These are phyloP conservation scores for Brevimyrus niger DNA, from an alignment of 2,113 vertebrate species.

Conservation along the genomic window DNA sequence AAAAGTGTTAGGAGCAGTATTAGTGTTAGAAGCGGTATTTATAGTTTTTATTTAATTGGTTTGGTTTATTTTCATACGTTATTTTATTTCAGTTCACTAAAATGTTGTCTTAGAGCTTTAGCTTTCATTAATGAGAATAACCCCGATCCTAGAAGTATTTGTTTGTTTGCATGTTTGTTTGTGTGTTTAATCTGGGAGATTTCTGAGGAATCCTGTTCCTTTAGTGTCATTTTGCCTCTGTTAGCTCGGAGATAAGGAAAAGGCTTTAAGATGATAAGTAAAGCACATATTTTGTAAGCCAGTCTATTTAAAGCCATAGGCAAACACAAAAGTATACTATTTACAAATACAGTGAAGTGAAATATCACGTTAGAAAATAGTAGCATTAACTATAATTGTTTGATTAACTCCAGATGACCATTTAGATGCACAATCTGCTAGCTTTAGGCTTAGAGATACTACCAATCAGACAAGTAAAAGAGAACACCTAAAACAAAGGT, in stretches of 20 bases:
- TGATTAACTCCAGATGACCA: neutral
- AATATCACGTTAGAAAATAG: neutral
- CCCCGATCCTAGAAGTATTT: constrained; percentile 57
- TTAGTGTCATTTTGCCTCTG: constrained; percentile 59
- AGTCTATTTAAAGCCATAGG: neutral
- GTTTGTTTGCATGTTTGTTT: constrained; percentile 30
- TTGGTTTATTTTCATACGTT: neutral
- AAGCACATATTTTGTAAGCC: constrained; percentile 28
- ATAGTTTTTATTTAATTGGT: neutral
- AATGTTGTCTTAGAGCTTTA: neutral
- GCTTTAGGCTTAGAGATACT: neutral
- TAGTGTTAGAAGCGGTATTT: neutral
- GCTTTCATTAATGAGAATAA: neutral
- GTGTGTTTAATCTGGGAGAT: constrained; percentile 53
- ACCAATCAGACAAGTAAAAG: neutral
- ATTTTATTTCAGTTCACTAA: neutral
- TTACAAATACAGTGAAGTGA: neutral
- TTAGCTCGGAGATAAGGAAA: constrained; percentile 11
- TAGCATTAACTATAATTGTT: neutral
- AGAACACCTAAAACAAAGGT: neutral
- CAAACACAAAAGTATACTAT: neutral
- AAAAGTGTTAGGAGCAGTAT: neutral
- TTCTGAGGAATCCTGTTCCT: constrained; percentile 63
- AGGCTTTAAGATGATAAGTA: constrained; percentile 37
- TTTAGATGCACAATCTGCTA: neutral